phyloP scores from a whole-genome alignment of 2,113 vertebrate genomes.

The Ptychochromis oligacanthus region DNA sequence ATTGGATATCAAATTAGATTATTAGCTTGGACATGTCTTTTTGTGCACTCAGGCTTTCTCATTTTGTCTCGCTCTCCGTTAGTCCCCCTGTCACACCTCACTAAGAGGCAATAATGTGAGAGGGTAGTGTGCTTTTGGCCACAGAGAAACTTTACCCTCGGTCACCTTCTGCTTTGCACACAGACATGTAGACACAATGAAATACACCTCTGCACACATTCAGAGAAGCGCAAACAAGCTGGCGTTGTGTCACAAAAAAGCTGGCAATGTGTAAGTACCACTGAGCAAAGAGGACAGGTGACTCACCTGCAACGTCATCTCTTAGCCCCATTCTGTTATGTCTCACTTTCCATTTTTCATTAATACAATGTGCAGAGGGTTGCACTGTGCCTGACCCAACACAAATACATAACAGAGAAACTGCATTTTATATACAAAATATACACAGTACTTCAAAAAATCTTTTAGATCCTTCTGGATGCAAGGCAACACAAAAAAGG shows the following conservation, averaged over 20 bases:
- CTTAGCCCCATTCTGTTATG: background rate
- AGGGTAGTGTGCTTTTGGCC: conserved; percentile 31
- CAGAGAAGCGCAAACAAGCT: background rate
- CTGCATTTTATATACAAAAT: conserved; percentile 1
- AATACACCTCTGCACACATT: background rate
- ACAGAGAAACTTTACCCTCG: conserved; percentile 42
- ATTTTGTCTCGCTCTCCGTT: conserved; percentile 29
- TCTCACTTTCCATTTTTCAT: conserved; percentile 29
- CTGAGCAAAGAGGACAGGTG: conserved; percentile 20
- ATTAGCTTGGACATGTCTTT: conserved; percentile 48
- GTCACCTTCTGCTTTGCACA: conserved; percentile 32
- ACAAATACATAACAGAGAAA: background rate
- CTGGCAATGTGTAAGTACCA: conserved; percentile 23
- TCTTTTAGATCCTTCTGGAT: background rate
- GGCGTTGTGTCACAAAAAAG: background rate
- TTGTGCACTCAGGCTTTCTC: conserved; percentile 48
- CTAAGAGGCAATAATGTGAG: conserved; percentile 50
- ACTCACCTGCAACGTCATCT: conserved; percentile 34
- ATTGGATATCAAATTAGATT: conserved; percentile 64
- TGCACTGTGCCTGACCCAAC: background rate
- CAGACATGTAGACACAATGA: conserved; percentile 9
- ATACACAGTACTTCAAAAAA: background rate
- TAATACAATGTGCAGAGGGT: background rate
- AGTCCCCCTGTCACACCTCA: conserved; percentile 41
- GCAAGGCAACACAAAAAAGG: background rate